Evolutionary conservation across 2,113 vertebrate genomes (phyloP).

Genomic region (Heptranchias perlo): DNA sequence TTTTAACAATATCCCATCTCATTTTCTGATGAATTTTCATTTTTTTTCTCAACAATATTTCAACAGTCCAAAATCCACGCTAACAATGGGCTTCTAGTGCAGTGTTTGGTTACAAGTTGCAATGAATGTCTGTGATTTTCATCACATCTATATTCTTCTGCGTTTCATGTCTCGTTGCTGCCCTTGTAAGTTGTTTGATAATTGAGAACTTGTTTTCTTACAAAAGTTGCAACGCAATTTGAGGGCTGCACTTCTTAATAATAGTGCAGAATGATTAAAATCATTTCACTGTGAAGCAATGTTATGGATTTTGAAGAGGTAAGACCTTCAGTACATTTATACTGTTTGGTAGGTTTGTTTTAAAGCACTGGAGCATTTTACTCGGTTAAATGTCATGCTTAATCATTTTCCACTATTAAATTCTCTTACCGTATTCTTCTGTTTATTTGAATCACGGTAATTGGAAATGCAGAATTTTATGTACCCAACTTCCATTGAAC

Average conservation of each 20-base stretch:
- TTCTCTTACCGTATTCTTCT: neutral
- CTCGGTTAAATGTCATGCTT: constrained; percentile 3
- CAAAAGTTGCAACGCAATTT: neutral
- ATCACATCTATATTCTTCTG: constrained; percentile 46
- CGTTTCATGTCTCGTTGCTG: constrained; percentile 48
- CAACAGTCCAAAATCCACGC: too few relatives aligned
- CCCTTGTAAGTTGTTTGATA: constrained; percentile 45
- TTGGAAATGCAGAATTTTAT: neutral
- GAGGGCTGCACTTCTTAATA: neutral
- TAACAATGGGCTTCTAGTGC: neutral
- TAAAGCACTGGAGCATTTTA: neutral
- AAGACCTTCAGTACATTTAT: neutral
- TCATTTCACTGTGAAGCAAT: neutral
- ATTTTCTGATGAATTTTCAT: too few relatives aligned
- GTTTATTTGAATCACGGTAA: neutral
- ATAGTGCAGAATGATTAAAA: neutral
- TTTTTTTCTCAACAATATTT: neutral
- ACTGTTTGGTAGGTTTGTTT: neutral
- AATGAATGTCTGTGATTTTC: constrained; percentile 48
- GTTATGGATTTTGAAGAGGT: neutral
- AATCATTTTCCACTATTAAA: constrained; percentile 7
- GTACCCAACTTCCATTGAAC: neutral
- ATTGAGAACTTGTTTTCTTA: too few relatives aligned
- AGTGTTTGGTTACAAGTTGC: constrained; percentile 29
- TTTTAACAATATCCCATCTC: neutral